Base-by-base conservation (phyloP, 2,113 vertebrate species). In the Sarotherodon lohbergeri region DNA sequence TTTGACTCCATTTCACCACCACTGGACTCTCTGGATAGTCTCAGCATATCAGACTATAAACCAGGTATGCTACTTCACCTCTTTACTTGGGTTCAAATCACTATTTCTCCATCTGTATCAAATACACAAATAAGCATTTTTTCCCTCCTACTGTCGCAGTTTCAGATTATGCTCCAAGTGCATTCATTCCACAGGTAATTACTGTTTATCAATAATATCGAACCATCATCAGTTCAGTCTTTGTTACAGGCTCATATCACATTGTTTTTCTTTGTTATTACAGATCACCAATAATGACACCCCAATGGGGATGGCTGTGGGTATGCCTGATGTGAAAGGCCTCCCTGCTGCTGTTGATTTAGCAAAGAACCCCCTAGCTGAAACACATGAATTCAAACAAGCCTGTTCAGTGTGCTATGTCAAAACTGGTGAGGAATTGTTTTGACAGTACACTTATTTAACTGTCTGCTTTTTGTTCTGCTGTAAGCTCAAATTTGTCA, bases 351-450 rank as follows among this genome's bases (percentile, higher is more conserved):
- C 93, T 52, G 76, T 95, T 83, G 96, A 88, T 87, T 94, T 92
- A 34, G 93, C 94, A 12, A 96, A 96, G 88, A 99, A 99, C 88
- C 98, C 98, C 1, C 95, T 99, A 50, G 97, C 98, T 88, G 97
- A 98, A 85, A 99, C 97, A 1, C 98, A 99, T 78, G 98, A 99
- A 32, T 97, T 99, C 88, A 97, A 95, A 91, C 98, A 98, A 89
- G 98, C 98, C n/a, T 99, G 99, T 93, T 96, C 96, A 50, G 66
- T 94, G 32, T 99, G 99, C 93, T 99, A 97, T 80, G 88, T 98
- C 85, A 99, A 97, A 96, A 97, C 97, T 90, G 99, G 99, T 99
- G 92, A 97, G 97, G 6, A 57, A 9, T 9, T 7, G 22, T 55
- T 93, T 43, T 54, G 16, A 16, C 41, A n/a, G 50, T 34, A 27